Evolutionary conservation across 2,888 invertebrate species (phyloP).

Genomic region (Tetheella fluctuosa): DNA sequence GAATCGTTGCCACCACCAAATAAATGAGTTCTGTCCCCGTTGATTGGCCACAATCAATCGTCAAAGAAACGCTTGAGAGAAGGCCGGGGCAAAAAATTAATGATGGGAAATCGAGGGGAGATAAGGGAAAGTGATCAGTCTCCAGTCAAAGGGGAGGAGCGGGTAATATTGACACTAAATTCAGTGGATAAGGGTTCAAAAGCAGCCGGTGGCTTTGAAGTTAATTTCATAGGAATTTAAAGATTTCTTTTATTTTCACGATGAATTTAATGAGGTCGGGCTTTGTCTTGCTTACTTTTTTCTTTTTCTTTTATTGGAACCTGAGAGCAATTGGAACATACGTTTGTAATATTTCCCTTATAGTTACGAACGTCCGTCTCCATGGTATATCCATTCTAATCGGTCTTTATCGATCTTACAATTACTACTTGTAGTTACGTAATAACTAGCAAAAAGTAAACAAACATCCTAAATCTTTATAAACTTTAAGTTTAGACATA

Average conservation of each 20-base stretch:
- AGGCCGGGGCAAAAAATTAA: constrained; percentile 64
- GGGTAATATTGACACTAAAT: constrained; percentile 57
- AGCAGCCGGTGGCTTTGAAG: not conserved
- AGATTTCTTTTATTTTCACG: not conserved
- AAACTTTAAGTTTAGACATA: too few relatives aligned
- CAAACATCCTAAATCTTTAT: too few relatives aligned
- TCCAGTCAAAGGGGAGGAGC: constrained; percentile 36
- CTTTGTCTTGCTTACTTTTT: not conserved
- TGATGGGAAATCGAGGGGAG: constrained; percentile 62
- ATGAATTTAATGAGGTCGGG: not conserved
- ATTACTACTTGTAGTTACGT: too few relatives aligned
- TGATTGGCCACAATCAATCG: constrained; percentile 71
- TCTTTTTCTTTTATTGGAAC: not conserved
- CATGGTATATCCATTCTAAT: too few relatives aligned
- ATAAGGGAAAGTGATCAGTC: constrained; percentile 59
- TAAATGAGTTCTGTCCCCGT: constrained; percentile 55
- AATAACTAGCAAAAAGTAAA: too few relatives aligned
- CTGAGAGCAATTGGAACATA: too few relatives aligned
- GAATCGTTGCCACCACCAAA: constrained; percentile 46
- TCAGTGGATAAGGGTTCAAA: constrained; percentile 36
- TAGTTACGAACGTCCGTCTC: too few relatives aligned
- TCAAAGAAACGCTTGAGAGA: constrained; percentile 48
- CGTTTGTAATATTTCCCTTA: too few relatives aligned
- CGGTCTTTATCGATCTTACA: too few relatives aligned
- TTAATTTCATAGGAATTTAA: constrained; percentile 4